Evolutionary conservation across 2,888 invertebrate species (phyloP).

Genomic region (Phortica magna): DNA sequence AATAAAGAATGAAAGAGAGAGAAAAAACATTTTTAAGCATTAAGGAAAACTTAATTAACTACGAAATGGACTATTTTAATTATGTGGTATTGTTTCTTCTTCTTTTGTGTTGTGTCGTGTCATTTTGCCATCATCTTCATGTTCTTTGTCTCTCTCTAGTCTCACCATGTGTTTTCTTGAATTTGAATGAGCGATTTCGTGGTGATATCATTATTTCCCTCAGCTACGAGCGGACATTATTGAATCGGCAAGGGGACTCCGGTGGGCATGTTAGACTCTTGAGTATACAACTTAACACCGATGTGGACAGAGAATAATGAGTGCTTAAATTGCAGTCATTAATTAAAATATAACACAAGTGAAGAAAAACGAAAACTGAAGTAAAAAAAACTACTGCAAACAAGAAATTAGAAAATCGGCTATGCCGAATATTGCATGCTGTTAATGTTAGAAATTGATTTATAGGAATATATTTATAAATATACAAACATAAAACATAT

Average conservation of each 20-base stretch:
- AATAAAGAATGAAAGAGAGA: too few relatives aligned
- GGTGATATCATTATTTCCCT: conserved; percentile 51
- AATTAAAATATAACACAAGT: conserved; percentile 50
- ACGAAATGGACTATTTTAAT: background rate
- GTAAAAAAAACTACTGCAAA: conserved; percentile 46
- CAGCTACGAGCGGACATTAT: background rate
- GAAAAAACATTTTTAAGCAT: background rate
- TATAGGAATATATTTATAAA: too few relatives aligned
- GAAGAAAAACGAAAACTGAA: too few relatives aligned
- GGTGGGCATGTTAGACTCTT: background rate
- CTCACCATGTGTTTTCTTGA: background rate
- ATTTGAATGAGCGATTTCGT: conserved; percentile 41
- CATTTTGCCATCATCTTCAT: too few relatives aligned
- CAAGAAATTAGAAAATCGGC: conserved; percentile 16
- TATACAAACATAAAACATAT: too few relatives aligned
- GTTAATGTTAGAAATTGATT: too few relatives aligned
- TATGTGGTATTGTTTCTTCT: conserved; percentile 1
- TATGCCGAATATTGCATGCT: background rate
- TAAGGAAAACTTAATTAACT: background rate
- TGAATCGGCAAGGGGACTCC: background rate
- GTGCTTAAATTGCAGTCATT: conserved; percentile 49
- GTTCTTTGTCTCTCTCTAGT: too few relatives aligned
- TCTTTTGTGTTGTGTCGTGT: background rate
- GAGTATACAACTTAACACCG: background rate
- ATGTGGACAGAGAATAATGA: conserved; percentile 33